phyloP scores from a whole-genome alignment of 2,797 vertebrate genomes.

The Decapterus maruadsi region DNA sequence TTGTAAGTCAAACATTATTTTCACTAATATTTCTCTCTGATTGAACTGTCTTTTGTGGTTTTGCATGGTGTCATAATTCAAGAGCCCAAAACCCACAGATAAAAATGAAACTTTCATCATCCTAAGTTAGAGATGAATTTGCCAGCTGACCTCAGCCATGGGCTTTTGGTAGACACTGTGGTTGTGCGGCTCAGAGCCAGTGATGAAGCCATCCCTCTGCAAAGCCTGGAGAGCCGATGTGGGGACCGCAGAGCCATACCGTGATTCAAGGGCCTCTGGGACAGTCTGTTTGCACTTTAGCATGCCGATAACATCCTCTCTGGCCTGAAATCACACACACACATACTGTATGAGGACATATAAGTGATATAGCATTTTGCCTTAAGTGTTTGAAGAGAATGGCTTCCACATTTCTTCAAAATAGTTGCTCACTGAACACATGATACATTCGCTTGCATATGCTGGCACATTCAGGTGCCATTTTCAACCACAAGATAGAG shows the following conservation, averaged over 20 bases:
- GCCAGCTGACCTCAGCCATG: constrained; percentile 90
- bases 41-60: not conserved
- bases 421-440: constrained; percentile 2
- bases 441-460: not conserved
- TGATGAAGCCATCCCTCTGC: constrained; percentile 90
- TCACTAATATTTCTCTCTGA: not conserved
- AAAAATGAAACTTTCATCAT: constrained; percentile 1
- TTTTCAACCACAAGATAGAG: constrained; percentile 74
- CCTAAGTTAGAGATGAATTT: not conserved
- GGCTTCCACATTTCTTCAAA: not conserved
- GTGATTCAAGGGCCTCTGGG: constrained; percentile 90
- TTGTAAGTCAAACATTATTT: not conserved
- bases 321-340: constrained; percentile 86
- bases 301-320: constrained; percentile 95
- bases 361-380: not conserved
- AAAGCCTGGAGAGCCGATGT: constrained; percentile 91
- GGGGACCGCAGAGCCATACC: constrained; percentile 89
- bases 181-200: constrained; percentile 84
- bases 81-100: not conserved
- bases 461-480: constrained; percentile 26
- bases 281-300: constrained; percentile 90
- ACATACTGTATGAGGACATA: not conserved
- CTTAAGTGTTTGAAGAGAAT: not conserved
- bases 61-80: not conserved
- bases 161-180: constrained; percentile 94